Evolutionary conservation across 2,888 invertebrate genomes (phyloP), one percentile per base, ranked within the genome.

Genomic region (Chesias legatella): DNA sequence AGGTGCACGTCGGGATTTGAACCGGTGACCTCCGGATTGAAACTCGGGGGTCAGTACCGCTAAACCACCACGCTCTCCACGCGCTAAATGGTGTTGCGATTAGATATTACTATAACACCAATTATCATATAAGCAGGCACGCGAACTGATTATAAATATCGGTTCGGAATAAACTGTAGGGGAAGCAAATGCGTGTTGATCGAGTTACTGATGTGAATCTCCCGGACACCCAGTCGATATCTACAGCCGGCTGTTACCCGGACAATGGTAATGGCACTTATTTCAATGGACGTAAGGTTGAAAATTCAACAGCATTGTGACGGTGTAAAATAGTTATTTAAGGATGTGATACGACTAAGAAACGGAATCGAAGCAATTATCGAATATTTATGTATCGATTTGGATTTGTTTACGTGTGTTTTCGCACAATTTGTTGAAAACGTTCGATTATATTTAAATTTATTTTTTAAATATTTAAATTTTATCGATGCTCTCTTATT

Each of bases 191-290:
- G 70, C 75, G 73, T 74, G 70, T 43, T 69, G 79, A 76, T 79
- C 78, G 79, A 81, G 56, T 82, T 82, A 81, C 77, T 71, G 73
- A 72, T 60, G 77, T 79, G 80, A 35, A 79, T 76, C 77, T 77
- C 85, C 86, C 76, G 84, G 84, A 83, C 53, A 61, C 38, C 33
- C 30, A 34, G 33, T 37, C 63, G 65, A 72, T 67, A 69, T 67
- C 59, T 63, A 66, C 27, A 40, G 29, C 27, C 23, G 10, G 43
- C 32, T 33, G 17, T 33, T 43, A 26, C 17, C 10, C 6, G 34
- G 8, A 8, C 30, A 29, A 37, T 22, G 47, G 8, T 5, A 11
- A 10, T 22, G 3, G 7, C 33, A 49, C 39, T 42, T 58, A 54
- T 49, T 33, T 3, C 4, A 1, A 25, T 23, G 0, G 8, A 0